A percentile compares a stretch with the other conserved stretches of the same genome.
phyloP scores from a whole-genome alignment of 2,113 vertebrate genomes.

The Vombatus ursinus region DNA sequence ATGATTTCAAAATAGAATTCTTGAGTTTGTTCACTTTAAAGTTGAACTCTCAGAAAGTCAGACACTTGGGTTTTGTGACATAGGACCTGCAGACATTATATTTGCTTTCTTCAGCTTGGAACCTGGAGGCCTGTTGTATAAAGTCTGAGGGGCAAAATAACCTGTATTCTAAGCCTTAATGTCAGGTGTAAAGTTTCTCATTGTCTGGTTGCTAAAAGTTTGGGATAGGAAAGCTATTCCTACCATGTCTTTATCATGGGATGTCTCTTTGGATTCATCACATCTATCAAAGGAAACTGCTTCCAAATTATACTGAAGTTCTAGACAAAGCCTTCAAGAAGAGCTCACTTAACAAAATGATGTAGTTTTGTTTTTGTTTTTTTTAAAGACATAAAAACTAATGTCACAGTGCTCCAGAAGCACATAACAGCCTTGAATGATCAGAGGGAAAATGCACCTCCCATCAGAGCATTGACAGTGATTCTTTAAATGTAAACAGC shows the following conservation, averaged over 20 bases:
- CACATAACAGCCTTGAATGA: background rate
- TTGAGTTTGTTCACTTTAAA: conserved; percentile 36
- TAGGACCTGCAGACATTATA: conserved; percentile 7
- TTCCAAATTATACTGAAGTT: background rate
- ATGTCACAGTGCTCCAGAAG: background rate
- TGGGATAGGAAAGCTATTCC: conserved; percentile 2
- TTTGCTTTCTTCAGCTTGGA: conserved; percentile 26
- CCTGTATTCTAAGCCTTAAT: background rate
- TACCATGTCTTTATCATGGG: background rate
- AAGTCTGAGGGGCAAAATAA: conserved; percentile 41
- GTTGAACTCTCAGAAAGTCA: background rate
- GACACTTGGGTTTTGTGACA: background rate
- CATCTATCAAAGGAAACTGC: conserved; percentile 6
- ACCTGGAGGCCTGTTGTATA: conserved; percentile 12
- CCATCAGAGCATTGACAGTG: background rate
- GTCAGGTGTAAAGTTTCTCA: background rate
- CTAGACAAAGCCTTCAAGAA: background rate
- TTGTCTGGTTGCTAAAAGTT: conserved; percentile 1
- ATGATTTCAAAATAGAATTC: conserved; percentile 37
- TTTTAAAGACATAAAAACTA: conserved; percentile 5
- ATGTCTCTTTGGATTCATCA: conserved; percentile 31
- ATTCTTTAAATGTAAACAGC: background rate
- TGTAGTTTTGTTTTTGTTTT: background rate
- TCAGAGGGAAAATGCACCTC: background rate
- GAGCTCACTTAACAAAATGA: background rate